These are phyloP conservation scores for Smittia aterrima DNA, from an alignment of 2,888 invertebrate species.

Conservation along the genomic window DNA sequence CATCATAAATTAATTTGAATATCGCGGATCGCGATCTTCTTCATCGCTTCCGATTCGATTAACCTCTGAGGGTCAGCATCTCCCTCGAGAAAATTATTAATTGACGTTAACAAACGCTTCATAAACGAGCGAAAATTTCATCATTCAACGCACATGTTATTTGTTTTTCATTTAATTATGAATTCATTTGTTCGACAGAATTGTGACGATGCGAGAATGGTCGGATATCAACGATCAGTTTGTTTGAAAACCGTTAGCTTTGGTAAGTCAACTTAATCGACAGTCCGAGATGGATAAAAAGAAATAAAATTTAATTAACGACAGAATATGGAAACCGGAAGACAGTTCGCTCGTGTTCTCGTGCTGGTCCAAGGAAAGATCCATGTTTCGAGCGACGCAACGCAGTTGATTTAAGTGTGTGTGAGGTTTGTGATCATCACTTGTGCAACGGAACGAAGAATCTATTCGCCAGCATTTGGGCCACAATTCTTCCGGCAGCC, in stretches of 20 bases:
- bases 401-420: slow-evolving; percentile 17
- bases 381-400: slow-evolving; percentile 31
- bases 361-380: slow-evolving; percentile 33
- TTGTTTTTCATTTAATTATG: slow-evolving; percentile 15
- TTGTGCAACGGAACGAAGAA: slow-evolving; percentile 32
- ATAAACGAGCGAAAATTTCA: slow-evolving; percentile 1
- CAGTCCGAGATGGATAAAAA: too few species aligned
- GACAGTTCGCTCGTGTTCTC: slow-evolving; percentile 27
- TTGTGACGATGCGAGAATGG: slow-evolving; percentile 28
- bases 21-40: slow-evolving; percentile 1
- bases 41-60: slow-evolving; percentile 37
- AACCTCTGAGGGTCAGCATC: slow-evolving; percentile 7
- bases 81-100: not conserved
- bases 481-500: not conserved
- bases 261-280: slow-evolving; percentile 24
- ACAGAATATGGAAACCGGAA: slow-evolving; percentile 39
- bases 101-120: slow-evolving; percentile 2
- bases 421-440: slow-evolving; percentile 37
- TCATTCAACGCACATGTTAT: slow-evolving; percentile 6
- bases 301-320: not conserved
- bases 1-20: slow-evolving; percentile 27
- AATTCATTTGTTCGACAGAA: not conserved
- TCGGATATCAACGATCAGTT: slow-evolving; percentile 21
- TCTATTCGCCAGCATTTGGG: not conserved
- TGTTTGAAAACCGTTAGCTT: slow-evolving; percentile 35